Conservation (phyloP, 2,113 vertebrate species). For the Tursiops truncatus region DNA sequence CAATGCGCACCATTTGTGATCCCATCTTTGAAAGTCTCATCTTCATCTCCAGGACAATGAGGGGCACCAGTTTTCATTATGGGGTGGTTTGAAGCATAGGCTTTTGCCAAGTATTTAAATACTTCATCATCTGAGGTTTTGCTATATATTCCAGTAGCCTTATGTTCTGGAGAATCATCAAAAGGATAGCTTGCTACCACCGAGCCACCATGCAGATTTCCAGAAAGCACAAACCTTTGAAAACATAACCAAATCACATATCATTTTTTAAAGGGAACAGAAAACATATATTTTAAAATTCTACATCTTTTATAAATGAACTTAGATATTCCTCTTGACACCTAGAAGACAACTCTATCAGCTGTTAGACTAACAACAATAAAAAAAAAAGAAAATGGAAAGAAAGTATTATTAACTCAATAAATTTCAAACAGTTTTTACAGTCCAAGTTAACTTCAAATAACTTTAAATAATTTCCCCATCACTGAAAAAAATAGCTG, state of each 20-base stretch:
- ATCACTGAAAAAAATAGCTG: constrained; percentile 14
- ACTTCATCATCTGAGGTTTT: constrained; percentile 92
- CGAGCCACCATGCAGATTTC: constrained; percentile 95
- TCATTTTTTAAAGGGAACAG: neutral
- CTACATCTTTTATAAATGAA: constrained; percentile 36
- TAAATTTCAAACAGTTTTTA: constrained; percentile 23
- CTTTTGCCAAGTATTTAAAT: constrained; percentile 91
- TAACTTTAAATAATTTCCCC: constrained; percentile 26
- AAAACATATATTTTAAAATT: constrained; percentile 52
- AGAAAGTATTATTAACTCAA: constrained; percentile 28
- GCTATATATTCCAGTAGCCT: constrained; percentile 88
- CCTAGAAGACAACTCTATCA: neutral
- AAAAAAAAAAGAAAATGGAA: constrained; percentile 32
- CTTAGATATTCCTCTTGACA: neutral
- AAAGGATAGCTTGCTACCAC: constrained; percentile 99
- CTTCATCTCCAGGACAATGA: constrained; percentile 84
- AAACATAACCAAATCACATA: constrained; percentile 45
- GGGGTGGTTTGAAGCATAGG: constrained; percentile 92
- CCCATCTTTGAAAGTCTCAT: constrained; percentile 91
- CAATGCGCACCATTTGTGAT: constrained; percentile 96
- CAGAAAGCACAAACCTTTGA: constrained; percentile 94
- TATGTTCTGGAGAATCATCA: constrained; percentile 91
- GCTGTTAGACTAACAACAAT: neutral
- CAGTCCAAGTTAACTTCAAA: constrained; percentile 5
- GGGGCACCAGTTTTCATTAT: constrained; percentile 95